Percentiles rank a stretch among this genome's conserved stretches.
These are phyloP conservation scores for Pachydiplax longipennis DNA, from an alignment of 2,888 invertebrate species.

Conservation along the genomic window DNA sequence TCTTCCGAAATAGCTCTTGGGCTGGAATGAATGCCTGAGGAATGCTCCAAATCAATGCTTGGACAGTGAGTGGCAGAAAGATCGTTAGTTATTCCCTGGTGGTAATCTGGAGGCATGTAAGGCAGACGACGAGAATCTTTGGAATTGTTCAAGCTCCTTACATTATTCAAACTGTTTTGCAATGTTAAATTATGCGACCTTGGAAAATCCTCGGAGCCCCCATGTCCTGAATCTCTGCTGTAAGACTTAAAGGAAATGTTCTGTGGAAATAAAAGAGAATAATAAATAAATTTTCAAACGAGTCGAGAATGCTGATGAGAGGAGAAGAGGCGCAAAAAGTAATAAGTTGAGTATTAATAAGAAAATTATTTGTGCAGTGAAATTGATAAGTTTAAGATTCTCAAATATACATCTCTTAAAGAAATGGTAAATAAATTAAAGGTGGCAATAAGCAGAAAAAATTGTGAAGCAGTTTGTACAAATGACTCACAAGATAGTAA, in stretches of 20 bases:
- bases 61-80: constrained; percentile 43
- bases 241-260: constrained; percentile 87
- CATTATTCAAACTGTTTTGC: constrained; percentile 57
- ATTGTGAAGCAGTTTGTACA: too few relatives aligned
- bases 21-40: constrained; percentile 13
- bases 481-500: too few relatives aligned
- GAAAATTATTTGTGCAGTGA: too few relatives aligned
- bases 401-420: too few relatives aligned
- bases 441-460: too few relatives aligned
- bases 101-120: constrained; percentile 59
- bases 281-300: background rate
- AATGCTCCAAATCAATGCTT: constrained; percentile 22
- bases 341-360: too few relatives aligned
- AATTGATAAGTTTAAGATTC: too few relatives aligned
- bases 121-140: constrained; percentile 65
- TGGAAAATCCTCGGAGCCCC: constrained; percentile 72
- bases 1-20: constrained; percentile 11
- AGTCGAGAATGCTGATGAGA: too few relatives aligned
- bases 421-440: too few relatives aligned
- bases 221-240: constrained; percentile 70
- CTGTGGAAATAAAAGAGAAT: constrained; percentile 62
- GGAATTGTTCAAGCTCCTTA: constrained; percentile 63
- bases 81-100: constrained; percentile 51
- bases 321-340: too few relatives aligned
- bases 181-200: constrained; percentile 65